phyloP scores from a whole-genome alignment of 2,113 vertebrate genomes.

The Tricholaema leucomelas region DNA sequence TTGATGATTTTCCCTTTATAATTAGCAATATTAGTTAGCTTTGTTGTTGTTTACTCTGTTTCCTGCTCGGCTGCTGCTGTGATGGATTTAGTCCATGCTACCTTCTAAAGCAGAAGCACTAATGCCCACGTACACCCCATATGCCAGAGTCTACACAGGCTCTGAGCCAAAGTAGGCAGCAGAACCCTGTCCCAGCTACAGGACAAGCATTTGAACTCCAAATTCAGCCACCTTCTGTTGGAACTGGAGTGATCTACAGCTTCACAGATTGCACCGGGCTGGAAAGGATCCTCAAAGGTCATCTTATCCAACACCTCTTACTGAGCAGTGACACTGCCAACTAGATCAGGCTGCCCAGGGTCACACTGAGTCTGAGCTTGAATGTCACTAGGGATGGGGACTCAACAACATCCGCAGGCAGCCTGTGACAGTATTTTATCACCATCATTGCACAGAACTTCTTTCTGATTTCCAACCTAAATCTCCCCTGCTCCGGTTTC shows the following conservation, averaged over 20 bases:
- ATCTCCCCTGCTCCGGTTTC: too few species aligned
- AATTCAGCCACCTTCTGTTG: neutral
- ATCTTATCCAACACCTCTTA: too few species aligned
- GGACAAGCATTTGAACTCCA: neutral
- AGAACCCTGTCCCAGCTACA: neutral
- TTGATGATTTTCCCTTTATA: neutral
- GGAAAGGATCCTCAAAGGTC: too few species aligned
- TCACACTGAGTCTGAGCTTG: too few species aligned
- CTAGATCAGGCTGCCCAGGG: too few species aligned
- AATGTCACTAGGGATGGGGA: too few species aligned
- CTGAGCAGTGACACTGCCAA: too few species aligned
- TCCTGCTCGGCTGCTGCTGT: neutral
- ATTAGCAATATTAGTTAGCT: neutral
- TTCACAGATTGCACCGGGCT: too few species aligned
- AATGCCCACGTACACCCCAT: neutral
- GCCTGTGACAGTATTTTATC: too few species aligned
- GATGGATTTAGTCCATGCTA: neutral
- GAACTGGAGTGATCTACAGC: neutral
- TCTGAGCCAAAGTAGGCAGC: neutral
- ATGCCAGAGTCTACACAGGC: neutral
- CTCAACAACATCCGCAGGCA: too few species aligned
- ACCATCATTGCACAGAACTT: too few species aligned
- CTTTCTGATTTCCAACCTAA: too few species aligned
- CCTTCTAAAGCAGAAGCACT: neutral
- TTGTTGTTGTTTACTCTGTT: neutral